Conservation (phyloP, 2,888 invertebrate species). For the Euspilapteryx auroguttella region DNA sequence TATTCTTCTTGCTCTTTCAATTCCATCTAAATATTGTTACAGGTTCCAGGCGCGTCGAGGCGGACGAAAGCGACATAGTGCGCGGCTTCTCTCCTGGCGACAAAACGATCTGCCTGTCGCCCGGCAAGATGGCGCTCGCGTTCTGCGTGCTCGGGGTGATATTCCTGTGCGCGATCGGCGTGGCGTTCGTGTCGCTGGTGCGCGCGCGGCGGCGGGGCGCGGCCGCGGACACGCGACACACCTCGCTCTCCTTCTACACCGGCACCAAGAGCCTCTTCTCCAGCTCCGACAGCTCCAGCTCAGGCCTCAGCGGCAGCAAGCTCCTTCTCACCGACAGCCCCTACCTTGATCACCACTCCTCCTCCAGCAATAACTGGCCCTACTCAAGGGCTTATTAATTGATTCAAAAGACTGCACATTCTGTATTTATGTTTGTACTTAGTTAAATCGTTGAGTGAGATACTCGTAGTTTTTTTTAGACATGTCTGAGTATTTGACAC, state of each 20-base stretch:
- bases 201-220: slow-evolving; percentile 60
- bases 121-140: slow-evolving; percentile 75
- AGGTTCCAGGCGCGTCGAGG: slow-evolving; percentile 47
- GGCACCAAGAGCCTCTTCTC: slow-evolving; percentile 64
- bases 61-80: slow-evolving; percentile 36
- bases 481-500: no score
- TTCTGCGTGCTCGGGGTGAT: slow-evolving; percentile 74
- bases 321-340: slow-evolving; percentile 64
- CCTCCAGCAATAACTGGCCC: slow-evolving; percentile 56
- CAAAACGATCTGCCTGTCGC: slow-evolving; percentile 71
- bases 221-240: slow-evolving; percentile 44
- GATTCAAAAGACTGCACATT: no score
- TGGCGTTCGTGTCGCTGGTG: slow-evolving; percentile 68
- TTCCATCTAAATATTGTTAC: no score
- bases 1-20: no score
- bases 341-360: slow-evolving; percentile 58
- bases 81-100: slow-evolving; percentile 59
- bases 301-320: slow-evolving; percentile 63
- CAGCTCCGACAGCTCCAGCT: slow-evolving; percentile 60
- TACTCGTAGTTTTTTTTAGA: no score
- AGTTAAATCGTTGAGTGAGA: no score
- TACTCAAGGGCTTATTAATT: slow-evolving; percentile 38
- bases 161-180: slow-evolving; percentile 70
- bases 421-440: no score
- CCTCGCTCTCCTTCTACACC: slow-evolving; percentile 61